These are phyloP conservation scores for Oncorhynchus masou DNA, from an alignment of 2,113 vertebrate species.

Conservation along the genomic window DNA sequence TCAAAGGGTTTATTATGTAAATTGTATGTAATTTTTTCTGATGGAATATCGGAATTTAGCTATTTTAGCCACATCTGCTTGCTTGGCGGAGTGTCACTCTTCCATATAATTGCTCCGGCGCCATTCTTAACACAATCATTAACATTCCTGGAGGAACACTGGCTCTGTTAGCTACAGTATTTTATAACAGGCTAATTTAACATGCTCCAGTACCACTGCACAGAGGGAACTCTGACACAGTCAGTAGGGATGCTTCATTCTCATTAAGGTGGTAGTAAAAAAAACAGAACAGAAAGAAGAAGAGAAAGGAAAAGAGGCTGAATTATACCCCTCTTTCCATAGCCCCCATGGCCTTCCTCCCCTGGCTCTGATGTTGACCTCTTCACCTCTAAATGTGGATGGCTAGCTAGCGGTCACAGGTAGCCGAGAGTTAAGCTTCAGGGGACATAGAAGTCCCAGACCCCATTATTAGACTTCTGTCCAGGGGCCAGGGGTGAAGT, in stretches of 20 bases:
- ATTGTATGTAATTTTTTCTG: too few relatives aligned
- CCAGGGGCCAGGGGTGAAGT: background rate
- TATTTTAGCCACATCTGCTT: too few relatives aligned
- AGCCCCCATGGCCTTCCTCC: conserved; percentile 44
- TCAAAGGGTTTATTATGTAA: too few relatives aligned
- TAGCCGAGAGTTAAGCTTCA: conserved; percentile 3
- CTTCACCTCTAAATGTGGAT: conserved; percentile 52
- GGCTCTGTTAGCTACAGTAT: conserved; percentile 54
- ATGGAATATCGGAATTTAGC: too few relatives aligned
- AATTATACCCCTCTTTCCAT: conserved; percentile 34
- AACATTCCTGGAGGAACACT: conserved; percentile 72
- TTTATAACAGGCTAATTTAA: conserved; percentile 73
- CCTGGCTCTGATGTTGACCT: conserved; percentile 57
- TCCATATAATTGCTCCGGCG: too few relatives aligned
- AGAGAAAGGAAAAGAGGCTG: conserved; percentile 44
- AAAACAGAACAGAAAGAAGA: conserved; percentile 27
- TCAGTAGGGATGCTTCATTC: conserved; percentile 56
- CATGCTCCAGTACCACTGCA: conserved; percentile 36
- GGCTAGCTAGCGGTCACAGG: conserved; percentile 27
- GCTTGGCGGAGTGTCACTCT: too few relatives aligned
- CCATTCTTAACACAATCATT: conserved; percentile 58
- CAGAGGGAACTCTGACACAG: conserved; percentile 47
- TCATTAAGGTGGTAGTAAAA: conserved; percentile 68
- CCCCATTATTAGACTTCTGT: background rate
- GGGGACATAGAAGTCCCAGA: background rate